Base-by-base conservation (phyloP, 2,113 vertebrate genomes). In the Scomber japonicus region DNA sequence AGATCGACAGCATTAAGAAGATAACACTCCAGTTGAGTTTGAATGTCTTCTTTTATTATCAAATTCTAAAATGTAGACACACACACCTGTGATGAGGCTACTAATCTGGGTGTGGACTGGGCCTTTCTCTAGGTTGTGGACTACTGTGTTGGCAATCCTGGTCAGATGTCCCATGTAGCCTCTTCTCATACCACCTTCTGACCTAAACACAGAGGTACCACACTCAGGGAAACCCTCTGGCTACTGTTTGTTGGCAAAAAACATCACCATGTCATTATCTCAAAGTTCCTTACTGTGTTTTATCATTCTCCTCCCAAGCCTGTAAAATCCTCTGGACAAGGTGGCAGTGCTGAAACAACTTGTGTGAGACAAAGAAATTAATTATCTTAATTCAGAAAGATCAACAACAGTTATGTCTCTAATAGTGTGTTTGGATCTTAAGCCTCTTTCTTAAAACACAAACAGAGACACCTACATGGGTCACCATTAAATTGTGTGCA, bases 161-260 rank as follows among this genome's bases (percentile, higher is more conserved):
- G 98, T 99, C 49, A 99, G 96, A 93, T 99, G 98, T 35, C 98
- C 98, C 98, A 99, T 99, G 81, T 99, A 97, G 11, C 98, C 98
- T 31, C 96, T 94, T 84, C 98, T 95, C 96, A 96, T 97, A 1
- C 98, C 98, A 0, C 97, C 97, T 48, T 96, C 96, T 46, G 96
- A 95, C 95, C 98, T 99, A 89, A 65, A 82, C 45, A 83, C 59
- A 73, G 0, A 71, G 21, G 13, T 24, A 35, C 27, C 19, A 66
- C 51, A 59, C 14, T 79, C 17, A 35, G 48, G n/a, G 4, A 72
- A 67, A 44, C 57, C 6, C 27, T 56, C 14, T 7, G 4, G 15
- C 14, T 63, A 24, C 2, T 8, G 0, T 14, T 46, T 17, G 19
- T 55, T 17, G 13, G 17, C 16, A 78, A 71, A 44, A 44, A 67